Conservation (phyloP, 2,797 vertebrate species). For the Nasua narica region DNA sequence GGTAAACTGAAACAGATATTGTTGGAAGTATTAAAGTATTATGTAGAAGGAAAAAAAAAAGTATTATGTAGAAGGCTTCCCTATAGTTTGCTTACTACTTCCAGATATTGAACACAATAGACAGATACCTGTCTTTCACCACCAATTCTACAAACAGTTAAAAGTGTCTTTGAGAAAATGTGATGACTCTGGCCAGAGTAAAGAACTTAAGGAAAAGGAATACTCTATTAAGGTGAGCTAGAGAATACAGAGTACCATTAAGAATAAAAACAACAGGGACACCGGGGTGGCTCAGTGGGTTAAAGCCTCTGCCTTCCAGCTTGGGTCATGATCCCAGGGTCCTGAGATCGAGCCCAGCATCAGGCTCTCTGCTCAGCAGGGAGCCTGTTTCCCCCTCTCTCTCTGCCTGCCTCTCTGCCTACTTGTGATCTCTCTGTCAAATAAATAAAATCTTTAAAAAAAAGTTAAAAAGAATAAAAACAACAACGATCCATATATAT, state of each 20-base stretch:
- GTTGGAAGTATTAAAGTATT: not conserved
- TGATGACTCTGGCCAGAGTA: not conserved
- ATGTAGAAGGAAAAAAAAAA: too few relatives aligned
- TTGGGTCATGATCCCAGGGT: too few relatives aligned
- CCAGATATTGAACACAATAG: not conserved
- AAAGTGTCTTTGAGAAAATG: not conserved
- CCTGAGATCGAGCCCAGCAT: too few relatives aligned
- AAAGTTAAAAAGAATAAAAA: not conserved
- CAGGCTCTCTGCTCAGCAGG: too few relatives aligned
- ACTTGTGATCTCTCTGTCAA: too few relatives aligned
- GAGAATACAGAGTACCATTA: not conserved
- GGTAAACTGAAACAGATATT: not conserved
- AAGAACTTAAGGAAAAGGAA: not conserved
- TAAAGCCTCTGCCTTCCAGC: too few relatives aligned
- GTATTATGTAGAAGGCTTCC: not conserved
- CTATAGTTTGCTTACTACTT: not conserved
- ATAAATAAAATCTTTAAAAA: too few relatives aligned
- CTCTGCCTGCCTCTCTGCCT: too few relatives aligned
- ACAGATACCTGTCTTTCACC: not conserved
- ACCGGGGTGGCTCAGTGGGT: too few relatives aligned
- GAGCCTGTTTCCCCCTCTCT: too few relatives aligned
- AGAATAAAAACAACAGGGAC: too few relatives aligned
- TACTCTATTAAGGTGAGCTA: not conserved
- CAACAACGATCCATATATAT: not conserved
- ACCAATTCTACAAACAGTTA: not conserved